Percentiles rank a stretch among this genome's conserved stretches.
Evolutionary conservation across 2,888 invertebrate species (phyloP).

Genomic region (Peribatodes rhomboidaria): DNA sequence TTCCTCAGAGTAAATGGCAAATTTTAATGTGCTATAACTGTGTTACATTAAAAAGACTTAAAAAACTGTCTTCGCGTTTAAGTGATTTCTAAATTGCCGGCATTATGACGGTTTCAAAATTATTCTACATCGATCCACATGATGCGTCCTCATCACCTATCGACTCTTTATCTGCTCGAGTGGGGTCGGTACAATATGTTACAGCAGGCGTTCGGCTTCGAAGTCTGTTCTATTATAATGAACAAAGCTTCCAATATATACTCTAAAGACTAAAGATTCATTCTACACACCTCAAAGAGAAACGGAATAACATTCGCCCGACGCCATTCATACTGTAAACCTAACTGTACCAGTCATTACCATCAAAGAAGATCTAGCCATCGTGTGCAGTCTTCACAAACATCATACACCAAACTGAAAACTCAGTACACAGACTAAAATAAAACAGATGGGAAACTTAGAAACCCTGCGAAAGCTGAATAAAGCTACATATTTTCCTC

Average conservation of each 20-base stretch:
- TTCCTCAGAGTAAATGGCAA: too few relatives aligned
- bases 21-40: too few relatives aligned
- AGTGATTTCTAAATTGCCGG: too few relatives aligned
- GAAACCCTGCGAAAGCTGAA: neutral
- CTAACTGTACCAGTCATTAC: constrained; percentile 29
- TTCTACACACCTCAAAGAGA: constrained; percentile 3
- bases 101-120: too few relatives aligned
- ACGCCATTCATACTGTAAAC: constrained; percentile 28
- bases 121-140: too few relatives aligned
- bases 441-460: neutral
- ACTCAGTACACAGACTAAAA: constrained; percentile 18
- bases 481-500: too few relatives aligned
- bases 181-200: too few relatives aligned
- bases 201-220: neutral
- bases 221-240: neutral
- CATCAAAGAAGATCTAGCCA: constrained; percentile 37
- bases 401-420: constrained; percentile 30
- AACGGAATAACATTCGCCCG: constrained; percentile 8
- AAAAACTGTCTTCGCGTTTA: too few relatives aligned
- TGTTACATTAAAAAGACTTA: too few relatives aligned
- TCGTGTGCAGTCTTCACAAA: constrained; percentile 38
- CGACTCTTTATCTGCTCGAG: too few relatives aligned
- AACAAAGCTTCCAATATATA: neutral
- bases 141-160: too few relatives aligned
- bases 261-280: neutral